Evolutionary conservation across 2,888 invertebrate genomes (phyloP).

Genomic region (Chorisops tibialis): DNA sequence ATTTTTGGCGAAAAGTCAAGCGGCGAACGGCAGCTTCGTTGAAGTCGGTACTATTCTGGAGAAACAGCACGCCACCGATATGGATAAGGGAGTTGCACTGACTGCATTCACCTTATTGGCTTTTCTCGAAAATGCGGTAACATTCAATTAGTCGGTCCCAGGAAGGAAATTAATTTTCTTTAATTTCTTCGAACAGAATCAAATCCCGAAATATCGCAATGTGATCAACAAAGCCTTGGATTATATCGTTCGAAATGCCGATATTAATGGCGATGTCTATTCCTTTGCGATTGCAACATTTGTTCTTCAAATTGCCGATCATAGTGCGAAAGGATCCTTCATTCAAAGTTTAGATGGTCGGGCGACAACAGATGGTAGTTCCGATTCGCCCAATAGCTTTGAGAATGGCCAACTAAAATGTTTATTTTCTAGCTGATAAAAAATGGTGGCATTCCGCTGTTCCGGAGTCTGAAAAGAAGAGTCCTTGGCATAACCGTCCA

Average conservation of each 20-base stretch:
- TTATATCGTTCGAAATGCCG: constrained; percentile 66
- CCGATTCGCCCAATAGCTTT: not conserved
- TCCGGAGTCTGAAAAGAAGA: constrained; percentile 56
- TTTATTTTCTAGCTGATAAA: constrained; percentile 53
- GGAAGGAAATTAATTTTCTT: not conserved
- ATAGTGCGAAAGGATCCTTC: constrained; percentile 65
- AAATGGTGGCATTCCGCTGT: constrained; percentile 80
- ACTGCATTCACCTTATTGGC: constrained; percentile 76
- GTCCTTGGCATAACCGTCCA: constrained; percentile 65
- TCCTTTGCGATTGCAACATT: constrained; percentile 73
- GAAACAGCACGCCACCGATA: constrained; percentile 57
- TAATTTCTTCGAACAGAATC: constrained; percentile 4
- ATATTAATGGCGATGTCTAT: constrained; percentile 67
- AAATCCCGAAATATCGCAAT: constrained; percentile 57
- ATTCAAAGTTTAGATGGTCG: constrained; percentile 59
- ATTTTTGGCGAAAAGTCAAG: constrained; percentile 68
- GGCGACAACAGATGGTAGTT: constrained; percentile 52
- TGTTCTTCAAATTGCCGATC: constrained; percentile 72
- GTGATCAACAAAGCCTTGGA: constrained; percentile 73
- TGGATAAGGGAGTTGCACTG: constrained; percentile 70
- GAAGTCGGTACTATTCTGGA: constrained; percentile 64
- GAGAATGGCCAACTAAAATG: not conserved
- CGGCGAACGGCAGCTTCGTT: constrained; percentile 67
- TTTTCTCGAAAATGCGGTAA: constrained; percentile 65
- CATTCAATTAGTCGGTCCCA: no score